Conservation (phyloP, 2,888 invertebrate species). For the Hofmannophila pseudospretella region DNA sequence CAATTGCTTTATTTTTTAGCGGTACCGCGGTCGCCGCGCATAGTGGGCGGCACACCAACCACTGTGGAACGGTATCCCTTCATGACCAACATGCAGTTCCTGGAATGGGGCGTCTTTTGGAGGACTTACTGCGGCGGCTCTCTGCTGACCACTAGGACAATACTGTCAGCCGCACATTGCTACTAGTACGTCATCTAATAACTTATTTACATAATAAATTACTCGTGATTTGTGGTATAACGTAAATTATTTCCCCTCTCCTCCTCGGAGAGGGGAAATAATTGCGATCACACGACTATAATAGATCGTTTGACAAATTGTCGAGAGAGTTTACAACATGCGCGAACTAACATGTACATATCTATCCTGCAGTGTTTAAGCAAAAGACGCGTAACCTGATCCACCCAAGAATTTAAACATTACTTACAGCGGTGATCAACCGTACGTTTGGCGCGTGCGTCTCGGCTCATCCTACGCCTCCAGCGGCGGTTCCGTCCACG, state of each 20-base stretch:
- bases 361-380: too few species aligned
- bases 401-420: too few species aligned
- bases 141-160: slow-evolving; percentile 28
- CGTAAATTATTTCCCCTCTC: too few species aligned
- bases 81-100: slow-evolving; percentile 46
- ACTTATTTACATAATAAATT: too few species aligned
- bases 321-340: too few species aligned
- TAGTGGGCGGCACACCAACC: slow-evolving; percentile 26
- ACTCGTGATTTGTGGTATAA: too few species aligned
- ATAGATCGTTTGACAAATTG: too few species aligned
- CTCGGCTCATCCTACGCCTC: slow-evolving; percentile 29
- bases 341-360: too few species aligned
- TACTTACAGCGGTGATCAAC: slow-evolving; percentile 29
- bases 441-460: slow-evolving; percentile 31
- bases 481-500: slow-evolving; percentile 25
- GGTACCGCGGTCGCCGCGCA: slow-evolving; percentile 11
- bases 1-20: too few species aligned
- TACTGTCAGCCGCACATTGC: slow-evolving; percentile 45
- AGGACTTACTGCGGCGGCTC: slow-evolving; percentile 41
- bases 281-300: too few species aligned
- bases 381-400: too few species aligned
- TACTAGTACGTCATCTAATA: neutral
- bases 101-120: slow-evolving; percentile 30
- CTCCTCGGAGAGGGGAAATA: too few species aligned
- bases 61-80: slow-evolving; percentile 39